Evolutionary conservation across 2,113 vertebrate species (phyloP).

Genomic region (Nesoenas mayeri): DNA sequence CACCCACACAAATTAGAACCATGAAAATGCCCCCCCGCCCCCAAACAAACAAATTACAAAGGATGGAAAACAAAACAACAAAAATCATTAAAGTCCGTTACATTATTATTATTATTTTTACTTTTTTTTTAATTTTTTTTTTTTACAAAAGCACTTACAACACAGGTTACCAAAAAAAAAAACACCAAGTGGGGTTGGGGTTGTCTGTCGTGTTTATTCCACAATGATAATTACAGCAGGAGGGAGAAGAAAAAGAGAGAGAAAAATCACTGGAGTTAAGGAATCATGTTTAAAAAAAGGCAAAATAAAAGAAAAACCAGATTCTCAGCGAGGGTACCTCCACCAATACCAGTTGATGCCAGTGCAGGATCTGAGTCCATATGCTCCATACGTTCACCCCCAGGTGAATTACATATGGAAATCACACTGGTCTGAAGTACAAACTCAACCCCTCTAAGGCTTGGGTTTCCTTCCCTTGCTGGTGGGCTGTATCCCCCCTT

Average conservation of each 20-base stretch:
- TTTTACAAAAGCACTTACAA: conserved; percentile 73
- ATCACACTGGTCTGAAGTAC: not conserved
- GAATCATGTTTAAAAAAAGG: not conserved
- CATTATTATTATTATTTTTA: conserved; percentile 38
- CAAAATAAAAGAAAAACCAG: conserved; percentile 16
- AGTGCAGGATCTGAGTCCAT: not conserved
- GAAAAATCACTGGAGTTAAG: conserved; percentile 20
- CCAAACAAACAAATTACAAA: conserved; percentile 64
- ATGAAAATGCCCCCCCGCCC: conserved; percentile 61
- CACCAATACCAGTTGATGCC: not conserved
- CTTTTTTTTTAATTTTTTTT: conserved; percentile 20
- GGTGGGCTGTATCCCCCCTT: not conserved
- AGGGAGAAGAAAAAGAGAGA: not conserved
- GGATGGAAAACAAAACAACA: conserved; percentile 38
- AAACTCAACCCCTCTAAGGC: not conserved
- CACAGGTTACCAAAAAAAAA: conserved; percentile 56
- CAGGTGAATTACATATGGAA: not conserved
- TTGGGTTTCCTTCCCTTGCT: not conserved
- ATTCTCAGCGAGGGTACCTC: not conserved
- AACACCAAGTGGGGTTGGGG: not conserved
- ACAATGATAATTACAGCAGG: conserved; percentile 52
- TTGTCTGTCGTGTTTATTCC: conserved; percentile 30
- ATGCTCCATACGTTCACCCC: not conserved
- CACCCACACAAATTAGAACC: conserved; percentile 69
- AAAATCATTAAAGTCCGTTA: conserved; percentile 47